Conservation (phyloP, 2,113 vertebrate species). For the Hemicordylus capensis region DNA sequence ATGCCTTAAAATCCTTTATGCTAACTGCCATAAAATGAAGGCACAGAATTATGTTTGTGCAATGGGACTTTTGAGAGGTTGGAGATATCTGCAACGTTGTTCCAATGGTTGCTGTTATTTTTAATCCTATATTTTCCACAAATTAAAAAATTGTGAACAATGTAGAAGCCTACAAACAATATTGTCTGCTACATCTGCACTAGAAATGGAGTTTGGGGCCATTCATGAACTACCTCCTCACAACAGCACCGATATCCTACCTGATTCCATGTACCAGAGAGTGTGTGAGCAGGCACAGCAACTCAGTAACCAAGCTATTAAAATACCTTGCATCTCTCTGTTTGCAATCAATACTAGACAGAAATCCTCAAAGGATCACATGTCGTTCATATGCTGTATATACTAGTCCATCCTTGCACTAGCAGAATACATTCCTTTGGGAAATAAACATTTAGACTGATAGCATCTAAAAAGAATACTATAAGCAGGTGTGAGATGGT, state of each 20-base stretch:
- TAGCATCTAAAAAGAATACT: neutral
- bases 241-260: neutral
- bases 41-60: neutral
- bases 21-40: neutral
- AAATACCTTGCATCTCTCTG: neutral
- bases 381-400: neutral
- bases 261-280: neutral
- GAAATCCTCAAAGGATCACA: neutral
- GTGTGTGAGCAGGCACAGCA: neutral
- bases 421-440: neutral
- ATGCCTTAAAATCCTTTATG: neutral
- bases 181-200: neutral
- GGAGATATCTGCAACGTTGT: neutral
- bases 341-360: neutral
- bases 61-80: neutral
- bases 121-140: too few relatives aligned
- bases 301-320: neutral
- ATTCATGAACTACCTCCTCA: neutral
- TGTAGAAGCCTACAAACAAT: too few relatives aligned
- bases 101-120: neutral
- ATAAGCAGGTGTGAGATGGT: neutral
- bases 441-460: neutral
- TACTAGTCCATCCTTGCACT: neutral
- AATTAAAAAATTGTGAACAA: too few relatives aligned
- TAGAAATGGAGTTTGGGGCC: neutral